phyloP scores from a whole-genome alignment of 2,797 vertebrate genomes.

The Callimico goeldii region DNA sequence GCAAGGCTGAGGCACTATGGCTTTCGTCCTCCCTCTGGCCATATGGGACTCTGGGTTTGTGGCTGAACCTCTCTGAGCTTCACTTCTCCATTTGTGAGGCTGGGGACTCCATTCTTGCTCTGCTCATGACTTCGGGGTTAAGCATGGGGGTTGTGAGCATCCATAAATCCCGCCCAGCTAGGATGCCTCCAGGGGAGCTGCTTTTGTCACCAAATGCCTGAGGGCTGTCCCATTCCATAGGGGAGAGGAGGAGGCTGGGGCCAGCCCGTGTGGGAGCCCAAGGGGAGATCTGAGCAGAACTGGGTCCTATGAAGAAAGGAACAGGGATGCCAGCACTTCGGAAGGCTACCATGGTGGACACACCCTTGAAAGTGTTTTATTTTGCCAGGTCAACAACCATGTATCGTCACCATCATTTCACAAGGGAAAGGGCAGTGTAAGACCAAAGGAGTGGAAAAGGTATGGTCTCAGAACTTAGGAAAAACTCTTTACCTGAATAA shows the following conservation, averaged over 20 bases:
- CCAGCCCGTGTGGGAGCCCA: rapidly evolving
- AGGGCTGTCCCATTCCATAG: neutral
- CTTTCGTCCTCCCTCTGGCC: neutral
- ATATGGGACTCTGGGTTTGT: rapidly evolving
- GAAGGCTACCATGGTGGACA: neutral
- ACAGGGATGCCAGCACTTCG: neutral
- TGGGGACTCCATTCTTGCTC: neutral
- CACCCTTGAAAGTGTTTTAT: neutral
- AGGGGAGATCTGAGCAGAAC: neutral
- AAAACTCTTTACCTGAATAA: neutral
- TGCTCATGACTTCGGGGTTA: neutral
- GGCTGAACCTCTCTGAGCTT: neutral
- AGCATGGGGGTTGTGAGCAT: neutral
- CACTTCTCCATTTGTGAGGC: neutral
- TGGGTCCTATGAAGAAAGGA: neutral
- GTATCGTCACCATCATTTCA: neutral
- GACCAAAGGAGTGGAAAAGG: neutral
- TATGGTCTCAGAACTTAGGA: neutral
- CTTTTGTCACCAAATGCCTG: too few relatives aligned
- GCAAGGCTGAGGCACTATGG: rapidly evolving
- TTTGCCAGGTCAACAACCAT: neutral
- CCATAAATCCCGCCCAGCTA: too few relatives aligned
- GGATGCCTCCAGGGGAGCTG: neutral
- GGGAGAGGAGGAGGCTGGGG: neutral
- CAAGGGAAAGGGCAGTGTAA: neutral